phyloP scores from a whole-genome alignment of 1,140 invertebrate species.

The Zaprionus capensis region DNA sequence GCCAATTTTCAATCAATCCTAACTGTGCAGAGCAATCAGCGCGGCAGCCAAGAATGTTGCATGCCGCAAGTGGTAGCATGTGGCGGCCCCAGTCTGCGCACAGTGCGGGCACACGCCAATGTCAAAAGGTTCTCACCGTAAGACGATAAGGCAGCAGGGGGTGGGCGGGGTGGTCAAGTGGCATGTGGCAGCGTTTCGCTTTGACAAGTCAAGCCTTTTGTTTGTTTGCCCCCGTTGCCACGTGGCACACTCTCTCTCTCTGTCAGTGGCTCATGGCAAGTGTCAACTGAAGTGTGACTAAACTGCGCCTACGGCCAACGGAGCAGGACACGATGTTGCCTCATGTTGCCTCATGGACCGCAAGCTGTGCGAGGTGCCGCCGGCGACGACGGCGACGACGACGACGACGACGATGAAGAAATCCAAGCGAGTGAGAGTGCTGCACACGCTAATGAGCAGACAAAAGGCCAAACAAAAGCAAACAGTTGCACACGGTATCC shows the following conservation, averaged over 20 bases:
- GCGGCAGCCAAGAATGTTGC: neutral
- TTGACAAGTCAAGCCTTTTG: slow-evolving; percentile 74
- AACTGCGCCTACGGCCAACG: slow-evolving; percentile 52
- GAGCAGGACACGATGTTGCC: slow-evolving; percentile 1
- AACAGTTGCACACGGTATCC: slow-evolving; percentile 79
- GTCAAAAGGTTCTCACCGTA: slow-evolving; percentile 71
- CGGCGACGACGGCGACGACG: slow-evolving; percentile 17
- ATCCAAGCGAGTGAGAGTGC: slow-evolving; percentile 20
- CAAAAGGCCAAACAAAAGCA: slow-evolving; percentile 55
- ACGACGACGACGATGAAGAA: slow-evolving; percentile 19
- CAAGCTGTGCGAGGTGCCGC: slow-evolving; percentile 61
- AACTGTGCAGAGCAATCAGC: slow-evolving; percentile 72
- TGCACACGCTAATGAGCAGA: slow-evolving; percentile 36
- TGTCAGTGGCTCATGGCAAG: slow-evolving; percentile 8
- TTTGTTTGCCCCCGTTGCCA: slow-evolving; percentile 47
- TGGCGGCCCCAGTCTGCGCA: neutral
- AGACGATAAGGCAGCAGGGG: slow-evolving; percentile 43
- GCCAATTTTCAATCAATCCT: slow-evolving; percentile 75
- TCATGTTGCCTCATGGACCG: slow-evolving; percentile 36
- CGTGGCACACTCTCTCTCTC: slow-evolving; percentile 5
- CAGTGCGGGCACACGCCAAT: slow-evolving; percentile 71
- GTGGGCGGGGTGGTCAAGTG: slow-evolving; percentile 6
- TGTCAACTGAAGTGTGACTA: slow-evolving; percentile 74
- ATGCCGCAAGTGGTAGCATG: slow-evolving; percentile 7
- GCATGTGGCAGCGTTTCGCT: slow-evolving; percentile 32